A percentile compares a stretch with the other conserved stretches of the same genome.
These are phyloP conservation scores for Otocyon megalotis DNA, from an alignment of 2,113 vertebrate species.

Conservation along the genomic window DNA sequence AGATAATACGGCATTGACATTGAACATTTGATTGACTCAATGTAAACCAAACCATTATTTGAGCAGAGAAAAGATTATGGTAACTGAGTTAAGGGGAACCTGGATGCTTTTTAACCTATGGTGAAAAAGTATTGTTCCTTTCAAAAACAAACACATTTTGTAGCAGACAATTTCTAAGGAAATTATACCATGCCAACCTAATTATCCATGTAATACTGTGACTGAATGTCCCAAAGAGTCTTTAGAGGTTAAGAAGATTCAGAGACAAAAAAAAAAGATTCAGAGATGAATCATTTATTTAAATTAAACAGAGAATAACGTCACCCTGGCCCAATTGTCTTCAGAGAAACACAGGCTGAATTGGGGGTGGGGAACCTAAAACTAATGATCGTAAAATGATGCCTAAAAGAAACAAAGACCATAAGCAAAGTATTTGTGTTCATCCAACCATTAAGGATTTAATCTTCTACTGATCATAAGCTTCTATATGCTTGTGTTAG, in stretches of 20 bases:
- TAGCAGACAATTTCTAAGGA: not conserved
- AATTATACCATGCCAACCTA: not conserved
- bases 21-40: not conserved
- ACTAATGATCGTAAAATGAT: not conserved
- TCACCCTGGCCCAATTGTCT: not conserved
- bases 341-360: not conserved
- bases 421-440: not conserved
- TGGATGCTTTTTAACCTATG: not conserved
- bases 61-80: not conserved
- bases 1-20: not conserved
- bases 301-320: not conserved
- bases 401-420: not conserved
- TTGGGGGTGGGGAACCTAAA: not conserved
- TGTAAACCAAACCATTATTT: not conserved
- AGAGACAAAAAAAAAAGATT: not conserved
- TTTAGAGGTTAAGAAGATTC: not conserved
- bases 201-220: not conserved
- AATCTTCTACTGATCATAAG: not conserved
- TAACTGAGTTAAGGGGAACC: not conserved
- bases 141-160: not conserved
- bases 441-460: not conserved
- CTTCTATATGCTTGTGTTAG: not conserved
- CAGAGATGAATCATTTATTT: not conserved
- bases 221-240: not conserved
- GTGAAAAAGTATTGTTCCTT: not conserved